These are phyloP conservation scores for Busseola fusca DNA, from an alignment of 2,888 invertebrate genomes.

Conservation along the genomic window DNA sequence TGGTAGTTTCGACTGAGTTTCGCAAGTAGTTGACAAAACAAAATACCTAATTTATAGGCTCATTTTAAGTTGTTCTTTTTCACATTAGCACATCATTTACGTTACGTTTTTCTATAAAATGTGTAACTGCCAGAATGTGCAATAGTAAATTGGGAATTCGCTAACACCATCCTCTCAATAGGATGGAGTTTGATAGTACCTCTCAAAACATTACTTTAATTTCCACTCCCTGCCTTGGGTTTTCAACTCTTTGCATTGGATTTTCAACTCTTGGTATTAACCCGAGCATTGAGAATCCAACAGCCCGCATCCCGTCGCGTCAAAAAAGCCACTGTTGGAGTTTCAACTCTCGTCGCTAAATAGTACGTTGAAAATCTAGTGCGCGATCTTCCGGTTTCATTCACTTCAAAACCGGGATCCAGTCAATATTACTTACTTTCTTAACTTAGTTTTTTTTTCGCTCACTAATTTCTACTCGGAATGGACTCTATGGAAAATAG, in stretches of 20 bases:
- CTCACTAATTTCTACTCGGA: too few relatives aligned
- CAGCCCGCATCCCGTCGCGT: background rate
- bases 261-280: background rate
- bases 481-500: too few relatives aligned
- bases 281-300: background rate
- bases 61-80: background rate
- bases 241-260: background rate
- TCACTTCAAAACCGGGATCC: too few relatives aligned
- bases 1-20: background rate
- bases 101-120: conserved; percentile 74
- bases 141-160: conserved; percentile 83
- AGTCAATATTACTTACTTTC: too few relatives aligned
- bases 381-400: too few relatives aligned
- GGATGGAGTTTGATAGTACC: conserved; percentile 87
- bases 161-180: conserved; percentile 83
- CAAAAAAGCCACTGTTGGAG: background rate
- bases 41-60: background rate
- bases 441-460: too few relatives aligned
- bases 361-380: background rate
- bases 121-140: conserved; percentile 84
- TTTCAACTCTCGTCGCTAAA: too few relatives aligned
- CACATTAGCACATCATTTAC: conserved; percentile 67
- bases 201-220: conserved; percentile 75
- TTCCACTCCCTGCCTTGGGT: too few relatives aligned
- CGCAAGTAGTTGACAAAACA: background rate